Percentiles rank a stretch among this genome's conserved stretches.
These are phyloP conservation scores for Ovis canadensis DNA, from an alignment of 2,113 vertebrate species.

Conservation along the genomic window DNA sequence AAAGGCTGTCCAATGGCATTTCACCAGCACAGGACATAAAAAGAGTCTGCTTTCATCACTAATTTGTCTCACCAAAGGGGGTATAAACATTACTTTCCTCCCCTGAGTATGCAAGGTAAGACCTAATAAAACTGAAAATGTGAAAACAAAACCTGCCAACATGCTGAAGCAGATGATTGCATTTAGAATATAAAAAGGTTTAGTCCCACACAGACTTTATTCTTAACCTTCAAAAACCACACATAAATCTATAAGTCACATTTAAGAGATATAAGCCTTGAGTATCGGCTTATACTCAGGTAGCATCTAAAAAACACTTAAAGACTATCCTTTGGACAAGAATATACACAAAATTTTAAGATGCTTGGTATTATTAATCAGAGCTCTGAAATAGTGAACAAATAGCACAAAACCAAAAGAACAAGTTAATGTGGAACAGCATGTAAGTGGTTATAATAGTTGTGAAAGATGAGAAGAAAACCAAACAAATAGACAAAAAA, in stretches of 20 bases:
- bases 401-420: not conserved
- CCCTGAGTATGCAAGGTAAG: not conserved
- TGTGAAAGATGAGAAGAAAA: not conserved
- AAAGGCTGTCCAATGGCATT: not conserved
- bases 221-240: not conserved
- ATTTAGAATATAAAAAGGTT: not conserved
- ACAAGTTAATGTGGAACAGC: not conserved
- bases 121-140: not conserved
- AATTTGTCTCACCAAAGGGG: not conserved
- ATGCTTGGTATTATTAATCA: not conserved
- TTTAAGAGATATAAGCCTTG: not conserved
- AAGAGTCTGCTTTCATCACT: not conserved
- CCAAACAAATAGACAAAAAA: not conserved
- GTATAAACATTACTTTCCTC: not conserved
- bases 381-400: not conserved
- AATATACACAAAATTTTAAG: not conserved
- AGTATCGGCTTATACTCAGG: not conserved
- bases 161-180: not conserved
- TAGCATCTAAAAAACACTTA: not conserved
- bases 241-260: not conserved
- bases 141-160: not conserved
- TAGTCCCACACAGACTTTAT: not conserved
- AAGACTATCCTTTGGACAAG: not conserved
- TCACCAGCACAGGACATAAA: not conserved
- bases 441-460: not conserved